Percentiles rank a stretch among this genome's conserved stretches.
phyloP scores from a whole-genome alignment of 2,888 invertebrate genomes.

The Pseudoips prasinana region DNA sequence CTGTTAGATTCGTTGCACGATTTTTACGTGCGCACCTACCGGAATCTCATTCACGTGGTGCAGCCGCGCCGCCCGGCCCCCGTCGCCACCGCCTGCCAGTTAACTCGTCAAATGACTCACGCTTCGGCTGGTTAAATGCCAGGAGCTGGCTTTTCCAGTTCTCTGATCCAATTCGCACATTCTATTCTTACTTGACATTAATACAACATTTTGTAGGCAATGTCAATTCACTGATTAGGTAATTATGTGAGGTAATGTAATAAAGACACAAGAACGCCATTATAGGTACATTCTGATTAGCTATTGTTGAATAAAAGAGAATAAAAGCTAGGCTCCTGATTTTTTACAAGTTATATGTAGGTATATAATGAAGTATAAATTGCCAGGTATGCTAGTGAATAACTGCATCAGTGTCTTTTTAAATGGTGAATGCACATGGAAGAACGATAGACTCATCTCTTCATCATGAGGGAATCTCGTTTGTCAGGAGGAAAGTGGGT shows the following conservation, averaged over 20 bases:
- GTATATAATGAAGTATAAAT: too few species aligned
- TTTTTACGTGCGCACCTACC: slow-evolving; percentile 82
- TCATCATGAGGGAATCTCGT: too few species aligned
- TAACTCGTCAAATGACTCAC: slow-evolving; percentile 81
- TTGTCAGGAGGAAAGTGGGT: slow-evolving; percentile 2
- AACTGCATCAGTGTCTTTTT: too few species aligned
- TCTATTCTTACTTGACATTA: slow-evolving; percentile 55
- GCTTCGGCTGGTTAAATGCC: slow-evolving; percentile 74
- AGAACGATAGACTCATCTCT: too few species aligned
- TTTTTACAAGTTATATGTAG: too few species aligned
- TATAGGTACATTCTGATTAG: not conserved
- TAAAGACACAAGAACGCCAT: slow-evolving; percentile 3
- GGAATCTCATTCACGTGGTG: slow-evolving; percentile 80
- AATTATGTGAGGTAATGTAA: slow-evolving; percentile 13
- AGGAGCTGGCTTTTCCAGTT: slow-evolving; percentile 80
- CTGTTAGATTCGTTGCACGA: slow-evolving; percentile 82
- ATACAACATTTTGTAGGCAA: slow-evolving; percentile 35
- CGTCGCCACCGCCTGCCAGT: slow-evolving; percentile 61
- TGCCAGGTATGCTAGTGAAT: too few species aligned
- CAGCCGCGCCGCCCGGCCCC: slow-evolving; percentile 51
- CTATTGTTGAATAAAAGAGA: too few species aligned
- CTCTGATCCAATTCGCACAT: slow-evolving; percentile 74
- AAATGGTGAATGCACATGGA: too few species aligned
- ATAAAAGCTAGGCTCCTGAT: too few species aligned
- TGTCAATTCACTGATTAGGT: slow-evolving; percentile 30